Conservation (phyloP, 2,797 vertebrate species). For the Acestrorhynchus altus region DNA sequence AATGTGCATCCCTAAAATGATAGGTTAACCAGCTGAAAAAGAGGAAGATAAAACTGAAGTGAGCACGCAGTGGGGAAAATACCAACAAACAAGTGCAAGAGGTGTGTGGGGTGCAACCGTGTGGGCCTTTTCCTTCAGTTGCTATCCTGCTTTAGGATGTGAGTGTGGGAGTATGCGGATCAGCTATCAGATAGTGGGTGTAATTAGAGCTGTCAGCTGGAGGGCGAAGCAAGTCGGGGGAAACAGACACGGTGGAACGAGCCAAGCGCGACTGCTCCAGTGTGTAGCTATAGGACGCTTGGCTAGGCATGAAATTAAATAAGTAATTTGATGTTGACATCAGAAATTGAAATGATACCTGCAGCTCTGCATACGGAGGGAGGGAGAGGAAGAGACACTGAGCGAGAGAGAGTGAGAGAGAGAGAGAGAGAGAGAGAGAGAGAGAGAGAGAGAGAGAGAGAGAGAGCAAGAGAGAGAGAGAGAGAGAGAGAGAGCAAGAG, state of each 20-base stretch:
- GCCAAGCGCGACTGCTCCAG: constrained; percentile 93
- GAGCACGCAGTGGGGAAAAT: too few species aligned
- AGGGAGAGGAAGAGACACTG: constrained; percentile 47
- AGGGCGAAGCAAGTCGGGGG: constrained; percentile 87
- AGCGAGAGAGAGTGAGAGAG: background rate
- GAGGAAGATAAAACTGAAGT: too few species aligned
- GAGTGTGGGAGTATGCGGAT: constrained; percentile 59
- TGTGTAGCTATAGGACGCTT: constrained; percentile 94
- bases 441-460: background rate
- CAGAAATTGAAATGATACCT: constrained; percentile 97
- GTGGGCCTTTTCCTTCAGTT: too few species aligned
- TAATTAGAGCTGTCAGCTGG: constrained; percentile 98
- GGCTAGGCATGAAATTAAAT: constrained; percentile 98
- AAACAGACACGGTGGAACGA: constrained; percentile 90
- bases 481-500: background rate
- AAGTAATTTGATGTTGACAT: constrained; percentile 99
- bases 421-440: background rate
- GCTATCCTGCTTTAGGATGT: background rate
- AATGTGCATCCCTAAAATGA: too few species aligned
- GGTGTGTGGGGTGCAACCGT: background rate
- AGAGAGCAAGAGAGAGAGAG: background rate
- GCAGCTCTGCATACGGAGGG: constrained; percentile 87
- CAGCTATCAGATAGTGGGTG: constrained; percentile 91
- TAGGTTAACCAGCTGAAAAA: too few species aligned
- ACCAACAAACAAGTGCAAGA: constrained; percentile 16